phyloP scores from a whole-genome alignment of 2,113 vertebrate species.

The Columba janthina region DNA sequence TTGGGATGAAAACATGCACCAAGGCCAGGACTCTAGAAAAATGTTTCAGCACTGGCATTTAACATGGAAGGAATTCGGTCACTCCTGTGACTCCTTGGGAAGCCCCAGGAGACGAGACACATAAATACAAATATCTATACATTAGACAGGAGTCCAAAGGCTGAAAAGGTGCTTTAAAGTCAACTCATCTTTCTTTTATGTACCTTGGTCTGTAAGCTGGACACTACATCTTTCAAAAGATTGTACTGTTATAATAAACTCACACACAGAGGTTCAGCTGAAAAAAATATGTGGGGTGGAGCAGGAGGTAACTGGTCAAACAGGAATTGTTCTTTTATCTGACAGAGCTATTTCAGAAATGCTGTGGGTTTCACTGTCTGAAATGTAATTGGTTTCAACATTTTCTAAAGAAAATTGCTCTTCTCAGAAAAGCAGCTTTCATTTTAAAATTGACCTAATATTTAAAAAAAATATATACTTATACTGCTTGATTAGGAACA shows the following conservation, averaged over 20 bases:
- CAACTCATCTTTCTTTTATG: neutral
- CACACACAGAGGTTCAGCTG: neutral
- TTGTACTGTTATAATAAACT: conserved; percentile 30
- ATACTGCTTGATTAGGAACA: neutral
- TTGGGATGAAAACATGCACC: neutral
- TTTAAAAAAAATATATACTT: too few relatives aligned
- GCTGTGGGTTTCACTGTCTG: neutral
- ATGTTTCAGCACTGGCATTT: neutral
- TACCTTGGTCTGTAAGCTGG: neutral
- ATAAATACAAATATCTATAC: neutral
- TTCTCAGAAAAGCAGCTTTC: neutral
- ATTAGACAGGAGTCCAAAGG: neutral
- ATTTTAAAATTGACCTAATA: neutral
- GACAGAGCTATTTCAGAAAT: conserved; percentile 23
- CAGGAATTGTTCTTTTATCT: neutral
- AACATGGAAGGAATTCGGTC: neutral
- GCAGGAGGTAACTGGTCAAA: conserved; percentile 8
- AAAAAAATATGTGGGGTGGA: neutral
- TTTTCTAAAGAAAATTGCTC: neutral
- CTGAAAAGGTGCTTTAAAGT: neutral
- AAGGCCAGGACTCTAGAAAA: neutral
- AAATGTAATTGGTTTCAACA: neutral
- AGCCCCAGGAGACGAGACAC: neutral
- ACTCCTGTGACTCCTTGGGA: neutral
- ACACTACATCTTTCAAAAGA: neutral